Conservation (phyloP, 2,797 vertebrate genomes). For the Parauchenoglanis ngamensis region DNA sequence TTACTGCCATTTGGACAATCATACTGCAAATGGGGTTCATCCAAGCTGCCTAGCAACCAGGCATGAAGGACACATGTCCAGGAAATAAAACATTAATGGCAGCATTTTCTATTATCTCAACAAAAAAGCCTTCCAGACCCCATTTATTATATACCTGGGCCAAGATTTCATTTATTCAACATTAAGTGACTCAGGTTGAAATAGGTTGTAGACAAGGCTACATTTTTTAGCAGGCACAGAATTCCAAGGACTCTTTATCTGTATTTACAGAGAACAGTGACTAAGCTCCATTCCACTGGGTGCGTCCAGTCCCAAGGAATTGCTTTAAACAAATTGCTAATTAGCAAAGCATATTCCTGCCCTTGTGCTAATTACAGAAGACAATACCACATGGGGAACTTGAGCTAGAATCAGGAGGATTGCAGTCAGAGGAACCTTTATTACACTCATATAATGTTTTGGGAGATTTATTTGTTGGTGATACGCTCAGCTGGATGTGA, state of each 20-base stretch:
- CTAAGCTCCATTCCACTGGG: constrained; percentile 13
- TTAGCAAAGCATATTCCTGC: constrained; percentile 46
- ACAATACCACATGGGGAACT: constrained; percentile 4
- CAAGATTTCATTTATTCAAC: constrained; percentile 42
- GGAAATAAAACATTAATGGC: constrained; percentile 62
- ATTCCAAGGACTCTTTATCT: constrained; percentile 26
- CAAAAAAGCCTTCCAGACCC: constrained; percentile 28
- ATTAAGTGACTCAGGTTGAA: constrained; percentile 10
- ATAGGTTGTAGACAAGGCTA: constrained; percentile 7
- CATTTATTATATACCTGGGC: constrained; percentile 6
- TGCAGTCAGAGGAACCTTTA: background rate
- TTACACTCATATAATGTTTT: constrained; percentile 52
- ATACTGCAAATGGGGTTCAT: constrained; percentile 42
- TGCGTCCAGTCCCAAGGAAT: constrained; percentile 27
- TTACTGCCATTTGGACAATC: constrained; percentile 3
- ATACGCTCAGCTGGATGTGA: constrained; percentile 29
- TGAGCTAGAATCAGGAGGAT: background rate
- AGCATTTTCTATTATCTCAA: constrained; percentile 46
- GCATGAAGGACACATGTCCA: constrained; percentile 60
- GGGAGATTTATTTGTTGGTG: constrained; percentile 27
- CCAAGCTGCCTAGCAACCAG: constrained; percentile 66
- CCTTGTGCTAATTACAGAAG: constrained; percentile 50
- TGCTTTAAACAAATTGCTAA: constrained; percentile 43
- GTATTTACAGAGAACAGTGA: background rate
- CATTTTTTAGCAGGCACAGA: background rate